phyloP scores from a whole-genome alignment of 2,113 vertebrate genomes.

The Psephotus haematonotus region DNA sequence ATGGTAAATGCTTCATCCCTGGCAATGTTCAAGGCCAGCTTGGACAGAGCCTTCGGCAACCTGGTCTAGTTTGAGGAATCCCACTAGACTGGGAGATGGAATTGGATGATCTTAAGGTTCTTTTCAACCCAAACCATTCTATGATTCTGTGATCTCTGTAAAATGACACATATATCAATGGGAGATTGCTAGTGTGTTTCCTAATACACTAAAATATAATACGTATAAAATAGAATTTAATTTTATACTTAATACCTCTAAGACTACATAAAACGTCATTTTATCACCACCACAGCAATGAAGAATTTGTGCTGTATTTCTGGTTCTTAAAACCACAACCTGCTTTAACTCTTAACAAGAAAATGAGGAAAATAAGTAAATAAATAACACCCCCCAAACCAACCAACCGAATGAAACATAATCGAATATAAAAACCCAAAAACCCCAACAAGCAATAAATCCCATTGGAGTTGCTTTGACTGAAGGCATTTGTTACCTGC shows the following conservation, averaged over 20 bases:
- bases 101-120: neutral
- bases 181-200: neutral
- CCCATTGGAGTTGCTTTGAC: too few species aligned
- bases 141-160: neutral
- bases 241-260: neutral
- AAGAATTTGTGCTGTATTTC: neutral
- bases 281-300: neutral
- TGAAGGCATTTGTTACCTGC: neutral
- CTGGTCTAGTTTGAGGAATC: neutral
- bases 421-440: neutral
- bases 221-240: neutral
- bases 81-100: too few species aligned
- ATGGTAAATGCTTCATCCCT: neutral
- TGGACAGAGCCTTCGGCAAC: neutral
- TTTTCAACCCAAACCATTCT: neutral
- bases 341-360: neutral
- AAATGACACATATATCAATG: neutral
- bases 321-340: neutral
- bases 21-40: neutral
- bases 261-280: neutral
- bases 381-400: neutral
- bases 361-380: neutral
- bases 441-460: neutral
- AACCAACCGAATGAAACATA: neutral
- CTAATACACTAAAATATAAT: neutral